Percentiles rank a stretch among this genome's conserved stretches.
These are phyloP conservation scores for Iselma pallidipennis DNA, from an alignment of 2,888 invertebrate species.

Conservation along the genomic window DNA sequence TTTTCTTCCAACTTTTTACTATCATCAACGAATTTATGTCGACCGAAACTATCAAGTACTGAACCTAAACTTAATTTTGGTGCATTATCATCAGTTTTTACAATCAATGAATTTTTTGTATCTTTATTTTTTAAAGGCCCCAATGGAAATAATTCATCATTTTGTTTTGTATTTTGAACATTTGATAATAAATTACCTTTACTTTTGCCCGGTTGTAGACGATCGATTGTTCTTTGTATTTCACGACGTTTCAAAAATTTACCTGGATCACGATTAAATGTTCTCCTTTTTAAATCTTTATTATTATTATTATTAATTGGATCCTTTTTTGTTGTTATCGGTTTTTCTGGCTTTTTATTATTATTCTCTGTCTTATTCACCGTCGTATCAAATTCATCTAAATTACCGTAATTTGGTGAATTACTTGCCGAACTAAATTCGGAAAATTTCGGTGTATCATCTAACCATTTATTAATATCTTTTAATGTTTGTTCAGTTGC, in stretches of 20 bases:
- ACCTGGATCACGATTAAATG: conserved; percentile 50
- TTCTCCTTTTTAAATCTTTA: conserved; percentile 59
- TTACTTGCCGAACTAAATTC: conserved; percentile 79
- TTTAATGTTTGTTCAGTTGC: conserved; percentile 79
- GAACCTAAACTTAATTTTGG: conserved; percentile 85
- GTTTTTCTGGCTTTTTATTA: conserved; percentile 58
- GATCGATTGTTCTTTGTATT: conserved; percentile 80
- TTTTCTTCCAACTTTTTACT: conserved; percentile 53
- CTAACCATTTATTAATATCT: conserved; percentile 88
- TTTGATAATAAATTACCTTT: conserved; percentile 83
- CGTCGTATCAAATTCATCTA: conserved; percentile 62
- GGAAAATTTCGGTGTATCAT: conserved; percentile 78
- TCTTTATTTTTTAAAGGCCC: conserved; percentile 65
- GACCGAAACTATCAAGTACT: conserved; percentile 75
- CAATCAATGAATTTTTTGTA: conserved; percentile 60
- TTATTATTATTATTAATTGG: conserved; percentile 46
- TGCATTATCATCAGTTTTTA: conserved; percentile 68
- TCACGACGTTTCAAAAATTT: conserved; percentile 64
- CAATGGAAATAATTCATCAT: conserved; percentile 63
- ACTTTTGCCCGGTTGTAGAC: conserved; percentile 83
- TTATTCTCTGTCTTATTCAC: conserved; percentile 32
- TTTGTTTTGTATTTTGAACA: conserved; percentile 61
- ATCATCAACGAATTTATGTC: conserved; percentile 66
- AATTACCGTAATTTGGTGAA: conserved; percentile 64
- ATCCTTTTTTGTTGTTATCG: conserved; percentile 53